Evolutionary conservation across 2,797 vertebrate species (phyloP).

Genomic region (Melanotaenia pygmaea): DNA sequence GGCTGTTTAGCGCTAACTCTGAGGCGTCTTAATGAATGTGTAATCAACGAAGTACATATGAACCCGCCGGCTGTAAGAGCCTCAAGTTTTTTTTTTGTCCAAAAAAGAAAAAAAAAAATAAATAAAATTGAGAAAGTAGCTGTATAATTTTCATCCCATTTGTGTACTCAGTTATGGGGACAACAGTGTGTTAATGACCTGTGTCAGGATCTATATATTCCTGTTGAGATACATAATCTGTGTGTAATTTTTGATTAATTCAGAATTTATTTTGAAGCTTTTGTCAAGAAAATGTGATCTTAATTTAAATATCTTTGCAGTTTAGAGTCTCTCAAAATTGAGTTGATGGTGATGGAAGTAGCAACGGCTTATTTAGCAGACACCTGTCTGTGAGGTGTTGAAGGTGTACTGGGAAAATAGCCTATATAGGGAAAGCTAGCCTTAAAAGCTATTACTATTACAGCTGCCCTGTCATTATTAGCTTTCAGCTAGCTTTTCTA

Average conservation of each 20-base stretch:
- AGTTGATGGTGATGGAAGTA: constrained; percentile 20
- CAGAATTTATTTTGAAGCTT: constrained; percentile 20
- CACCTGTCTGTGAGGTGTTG: constrained; percentile 19
- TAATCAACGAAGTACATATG: constrained; percentile 64
- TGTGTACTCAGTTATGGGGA: constrained; percentile 20
- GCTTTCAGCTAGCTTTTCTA: neutral
- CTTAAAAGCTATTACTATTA: neutral
- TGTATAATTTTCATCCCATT: constrained; percentile 40
- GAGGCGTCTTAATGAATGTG: constrained; percentile 59
- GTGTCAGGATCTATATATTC: constrained; percentile 3
- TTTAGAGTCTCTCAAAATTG: constrained; percentile 14
- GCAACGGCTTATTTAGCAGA: constrained; percentile 36
- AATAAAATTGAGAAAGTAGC: constrained; percentile 5
- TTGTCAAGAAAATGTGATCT: constrained; percentile 16
- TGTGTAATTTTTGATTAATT: constrained; percentile 16
- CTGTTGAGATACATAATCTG: constrained; percentile 18
- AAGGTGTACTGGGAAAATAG: constrained; percentile 10
- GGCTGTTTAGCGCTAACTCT: constrained; percentile 53
- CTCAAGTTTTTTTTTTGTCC: constrained; percentile 27
- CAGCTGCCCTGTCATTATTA: neutral
- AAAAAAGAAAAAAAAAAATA: neutral
- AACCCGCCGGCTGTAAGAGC: constrained; percentile 40
- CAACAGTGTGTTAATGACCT: constrained; percentile 34
- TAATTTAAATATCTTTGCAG: too few relatives aligned
- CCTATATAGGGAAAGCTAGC: neutral